Base-by-base conservation (phyloP, 2,113 vertebrate species). In the Gopherus flavomarginatus region DNA sequence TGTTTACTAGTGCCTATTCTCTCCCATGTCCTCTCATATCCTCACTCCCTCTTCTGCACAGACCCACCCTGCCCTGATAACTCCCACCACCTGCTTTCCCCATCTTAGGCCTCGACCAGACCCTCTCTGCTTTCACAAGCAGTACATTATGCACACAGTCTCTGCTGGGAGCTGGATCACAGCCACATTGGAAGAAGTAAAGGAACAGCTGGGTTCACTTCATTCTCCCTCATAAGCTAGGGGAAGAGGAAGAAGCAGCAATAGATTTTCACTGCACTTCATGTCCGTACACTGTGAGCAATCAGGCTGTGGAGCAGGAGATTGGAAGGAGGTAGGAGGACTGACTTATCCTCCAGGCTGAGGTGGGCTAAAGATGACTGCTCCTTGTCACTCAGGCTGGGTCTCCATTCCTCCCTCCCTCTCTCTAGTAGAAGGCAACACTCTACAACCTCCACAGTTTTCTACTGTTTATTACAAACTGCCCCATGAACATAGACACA, bases 391-490 rank as follows among this genome's bases (percentile, higher is more conserved):
- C 42, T 29, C 14, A 59, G 19, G 19, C 4, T 50, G 29, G 75
- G 42, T 16, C 31, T 93, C 24, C 75, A 14, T 19, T 50, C 10
- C 91, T 54, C 42, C 72, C 11, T 19, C 1, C 1, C 29, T 95
- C 75, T 86, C 47, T 29, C 26, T 31, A 81, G 59, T 12, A 79
- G 52, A 95, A 54, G 92, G 54, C 95, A 86, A 92, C 90, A 94
- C 53, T n/a, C 0, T 22, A 42, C 1, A 1, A 3, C n/a, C 11
- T 54, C 47, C 47, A 50, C 24, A 44, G 47, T 75, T 96, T 96
- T 93, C 89, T 83, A 35, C 92, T 11, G 56, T 97, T 97, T 97
- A 96, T 96, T 97, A 95, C 83, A 96, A 97, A 96, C 11, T 57
- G 83, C 35, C 85, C 86, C 24, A 29, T 78, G 24, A 44, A 94